Evolutionary conservation across 2,113 vertebrate species (phyloP), one percentile per base, ranked within the genome.

Genomic region (Siniperca knerii): DNA sequence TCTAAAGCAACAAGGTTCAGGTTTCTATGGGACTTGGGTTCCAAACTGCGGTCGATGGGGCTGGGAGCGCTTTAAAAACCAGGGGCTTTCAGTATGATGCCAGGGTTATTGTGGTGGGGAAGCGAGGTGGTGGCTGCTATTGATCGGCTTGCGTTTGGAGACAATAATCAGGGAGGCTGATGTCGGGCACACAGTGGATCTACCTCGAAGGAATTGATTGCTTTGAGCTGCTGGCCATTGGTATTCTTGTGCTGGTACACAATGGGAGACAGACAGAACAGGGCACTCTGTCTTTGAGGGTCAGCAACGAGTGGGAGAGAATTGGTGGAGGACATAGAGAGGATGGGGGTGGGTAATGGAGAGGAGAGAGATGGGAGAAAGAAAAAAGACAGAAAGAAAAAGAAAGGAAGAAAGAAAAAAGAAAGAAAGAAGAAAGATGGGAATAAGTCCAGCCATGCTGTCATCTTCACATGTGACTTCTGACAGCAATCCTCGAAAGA

Each of bases 161-260:
- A 92, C 87, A 87, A 91, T 91, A 92, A 93, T 93, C 91, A 90
- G 87, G 78, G 86, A 90, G 87, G 87, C 79, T 89, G 89, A 89
- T 93, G 91, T 93, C 89, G 87, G 79, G 74, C 85, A 85, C 86
- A 93, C 81, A 90, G 83, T 88, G 84, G 87, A 90, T 93, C 90
- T 88, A 90, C 84, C 90, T 90, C 62, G 2, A 71, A 88, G 82
- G 87, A 83, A 94, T 94, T 89, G 90, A 93, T 93, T 89, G 92
- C 77, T 89, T 86, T 79, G 83, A 90, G 86, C 83, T 62, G 73
- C 73, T 16, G 57, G 89, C 81, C 86, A 92, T 93, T 92, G 87
- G 91, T 93, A 93, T 94, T 91, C 92, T 88, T 80, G 83, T 85
- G 87, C 87, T 78, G 80, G 79, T 74, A 81, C 82, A 90, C 83